A percentile compares a stretch with the other conserved stretches of the same genome.
Conservation (phyloP, 2,113 vertebrate genomes). For the Eublepharis macularius region DNA sequence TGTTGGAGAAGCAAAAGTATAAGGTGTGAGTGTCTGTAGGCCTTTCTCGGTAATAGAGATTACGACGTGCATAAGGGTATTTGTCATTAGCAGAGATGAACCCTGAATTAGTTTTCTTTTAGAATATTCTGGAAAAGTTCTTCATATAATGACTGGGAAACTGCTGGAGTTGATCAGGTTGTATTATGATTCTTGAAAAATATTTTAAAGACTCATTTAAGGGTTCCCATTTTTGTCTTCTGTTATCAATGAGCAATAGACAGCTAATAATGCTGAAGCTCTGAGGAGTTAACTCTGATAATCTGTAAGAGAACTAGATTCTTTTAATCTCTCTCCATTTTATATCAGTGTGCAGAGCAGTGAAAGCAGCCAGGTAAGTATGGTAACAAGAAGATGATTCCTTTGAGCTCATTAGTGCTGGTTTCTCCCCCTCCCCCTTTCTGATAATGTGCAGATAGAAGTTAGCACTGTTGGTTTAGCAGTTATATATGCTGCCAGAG, state of each 20-base stretch:
- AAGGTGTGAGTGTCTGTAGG: neutral
- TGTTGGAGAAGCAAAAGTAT: neutral
- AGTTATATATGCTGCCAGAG: neutral
- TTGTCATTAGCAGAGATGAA: neutral
- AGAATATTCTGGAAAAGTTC: neutral
- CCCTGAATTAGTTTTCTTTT: too few relatives aligned
- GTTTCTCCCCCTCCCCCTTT: neutral
- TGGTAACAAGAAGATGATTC: neutral
- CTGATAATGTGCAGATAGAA: neutral
- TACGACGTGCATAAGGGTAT: neutral
- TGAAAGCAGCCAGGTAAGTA: neutral
- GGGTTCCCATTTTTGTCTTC: neutral
- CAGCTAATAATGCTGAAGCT: neutral
- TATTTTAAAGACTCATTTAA: neutral
- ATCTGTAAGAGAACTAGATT: neutral
- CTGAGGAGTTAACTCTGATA: neutral
- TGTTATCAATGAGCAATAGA: neutral
- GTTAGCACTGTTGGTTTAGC: neutral
- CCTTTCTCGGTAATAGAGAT: constrained; percentile 4
- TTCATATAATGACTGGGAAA: neutral
- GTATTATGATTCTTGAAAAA: neutral
- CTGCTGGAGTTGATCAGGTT: neutral
- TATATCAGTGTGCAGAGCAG: neutral
- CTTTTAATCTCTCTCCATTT: neutral
- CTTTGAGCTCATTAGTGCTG: neutral